These are phyloP conservation scores for Nothocercus nigrocapillus DNA, from an alignment of 2,113 vertebrate genomes.

Conservation along the genomic window DNA sequence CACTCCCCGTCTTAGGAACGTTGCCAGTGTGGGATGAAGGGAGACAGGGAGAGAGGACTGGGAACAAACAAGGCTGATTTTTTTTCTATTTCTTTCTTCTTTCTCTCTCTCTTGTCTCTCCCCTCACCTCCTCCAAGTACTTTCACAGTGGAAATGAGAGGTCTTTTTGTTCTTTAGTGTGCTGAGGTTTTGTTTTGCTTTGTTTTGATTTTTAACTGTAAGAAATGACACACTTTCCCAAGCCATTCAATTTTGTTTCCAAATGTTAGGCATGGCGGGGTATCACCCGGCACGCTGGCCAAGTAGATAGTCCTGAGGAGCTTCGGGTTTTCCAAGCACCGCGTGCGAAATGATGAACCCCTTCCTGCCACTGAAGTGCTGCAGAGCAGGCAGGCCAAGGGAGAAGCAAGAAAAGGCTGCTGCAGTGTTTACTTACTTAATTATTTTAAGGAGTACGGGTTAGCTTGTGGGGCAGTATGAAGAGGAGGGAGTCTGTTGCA, in stretches of 20 bases:
- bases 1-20: neutral
- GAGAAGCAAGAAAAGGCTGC: neutral
- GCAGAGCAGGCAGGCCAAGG: neutral
- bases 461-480: neutral
- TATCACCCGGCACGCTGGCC: conserved; percentile 7
- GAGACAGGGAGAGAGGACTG: conserved; percentile 30
- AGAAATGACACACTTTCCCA: neutral
- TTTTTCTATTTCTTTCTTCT: neutral
- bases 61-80: neutral
- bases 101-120: neutral
- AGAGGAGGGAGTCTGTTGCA: neutral
- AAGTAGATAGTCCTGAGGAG: neutral
- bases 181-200: neutral
- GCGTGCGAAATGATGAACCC: neutral
- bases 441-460: neutral
- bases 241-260: neutral
- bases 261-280: neutral
- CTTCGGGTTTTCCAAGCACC: neutral
- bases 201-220: neutral
- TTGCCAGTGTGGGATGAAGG: conserved; percentile 8
- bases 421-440: neutral
- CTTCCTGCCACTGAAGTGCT: conserved; percentile 22
- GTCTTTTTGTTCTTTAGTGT: conserved; percentile 15
- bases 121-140: neutral
- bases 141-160: neutral